A percentile compares a stretch with the other conserved stretches of the same genome.
Evolutionary conservation across 2,797 vertebrate genomes (phyloP).

Genomic region (Geotrypetes seraphini): DNA sequence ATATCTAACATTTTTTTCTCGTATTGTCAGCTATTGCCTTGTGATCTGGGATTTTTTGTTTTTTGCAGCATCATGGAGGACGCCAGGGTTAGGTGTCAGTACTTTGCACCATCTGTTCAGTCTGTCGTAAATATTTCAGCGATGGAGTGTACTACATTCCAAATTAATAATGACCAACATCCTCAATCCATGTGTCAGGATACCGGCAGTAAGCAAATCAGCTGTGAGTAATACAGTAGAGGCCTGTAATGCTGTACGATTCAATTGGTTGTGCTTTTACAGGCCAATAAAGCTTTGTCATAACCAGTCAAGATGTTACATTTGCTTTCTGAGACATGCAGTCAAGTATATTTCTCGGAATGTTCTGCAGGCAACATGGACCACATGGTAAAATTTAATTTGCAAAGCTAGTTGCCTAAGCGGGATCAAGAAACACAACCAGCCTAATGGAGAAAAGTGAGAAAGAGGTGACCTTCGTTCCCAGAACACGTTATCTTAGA

Average conservation of each 20-base stretch:
- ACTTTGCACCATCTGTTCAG: conserved; percentile 11
- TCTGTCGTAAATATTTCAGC: conserved; percentile 10
- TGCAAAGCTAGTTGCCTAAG: too few species aligned
- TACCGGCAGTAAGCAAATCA: background rate
- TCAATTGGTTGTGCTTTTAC: background rate
- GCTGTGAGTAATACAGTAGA: too few species aligned
- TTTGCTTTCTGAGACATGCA: background rate
- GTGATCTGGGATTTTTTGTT: background rate
- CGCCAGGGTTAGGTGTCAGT: conserved; percentile 13
- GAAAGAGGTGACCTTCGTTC: too few species aligned
- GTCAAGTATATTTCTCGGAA: background rate
- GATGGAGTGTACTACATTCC: background rate
- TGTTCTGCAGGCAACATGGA: background rate
- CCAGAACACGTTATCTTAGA: too few species aligned
- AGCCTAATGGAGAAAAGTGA: too few species aligned
- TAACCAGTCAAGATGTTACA: background rate
- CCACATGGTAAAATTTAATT: too few species aligned
- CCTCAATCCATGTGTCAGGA: background rate
- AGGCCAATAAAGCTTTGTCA: background rate
- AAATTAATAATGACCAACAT: background rate
- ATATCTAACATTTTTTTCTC: too few species aligned
- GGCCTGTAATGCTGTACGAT: background rate
- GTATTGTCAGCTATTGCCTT: conserved; percentile 2
- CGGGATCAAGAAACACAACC: too few species aligned
- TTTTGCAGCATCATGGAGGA: background rate